Evolutionary conservation across 2,113 vertebrate genomes (phyloP), one percentile per base, ranked within the genome.

Genomic region (Labeo rohita): DNA sequence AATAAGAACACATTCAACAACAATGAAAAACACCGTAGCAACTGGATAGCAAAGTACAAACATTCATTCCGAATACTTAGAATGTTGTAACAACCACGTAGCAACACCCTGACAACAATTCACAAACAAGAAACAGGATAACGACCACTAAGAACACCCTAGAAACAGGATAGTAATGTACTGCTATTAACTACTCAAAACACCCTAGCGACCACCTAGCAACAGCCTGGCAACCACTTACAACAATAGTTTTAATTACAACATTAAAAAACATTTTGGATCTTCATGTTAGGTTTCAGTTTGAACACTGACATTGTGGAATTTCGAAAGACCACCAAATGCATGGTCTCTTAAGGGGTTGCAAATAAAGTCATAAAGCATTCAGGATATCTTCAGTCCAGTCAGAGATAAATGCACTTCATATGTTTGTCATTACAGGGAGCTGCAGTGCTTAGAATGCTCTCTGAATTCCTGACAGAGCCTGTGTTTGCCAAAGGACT

Each of bases 371-470:
- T 39, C 81, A 61, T 23, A 36, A 75, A 82, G 23, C 56, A 36
- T 28, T 18, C 54, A 45, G n/a, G n/a, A 11, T 23, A 2, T 28
- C 43, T 80, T 7, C 1, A 28, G 13, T 74, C 3, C 13, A 15
- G 28, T 45, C 12, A 15, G 36, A 70, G 39, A 70, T 78, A 50
- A 23, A 66, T 45, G 10, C 50, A 18, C 4, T 68, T n/a, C 68
- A 70, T 85, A 43, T 87, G 47, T 68, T 0, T 91, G 36, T 77
- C 68, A 23, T 91, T 3, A 2, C 91, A 99, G 98, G 98, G 98
- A 5, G 97, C 96, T 0, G 95, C 96, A 0, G 98, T 99, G 72
- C 92, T 99, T 70, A 93, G 96, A 85, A 99, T 99, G 98, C 94
- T 99, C 12, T 98, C 98, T 0, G 89, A 92, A 83, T 99, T 99